Evolutionary conservation across 2,113 vertebrate genomes (phyloP), one percentile per base, ranked within the genome.

Genomic region (Sialia sialis): DNA sequence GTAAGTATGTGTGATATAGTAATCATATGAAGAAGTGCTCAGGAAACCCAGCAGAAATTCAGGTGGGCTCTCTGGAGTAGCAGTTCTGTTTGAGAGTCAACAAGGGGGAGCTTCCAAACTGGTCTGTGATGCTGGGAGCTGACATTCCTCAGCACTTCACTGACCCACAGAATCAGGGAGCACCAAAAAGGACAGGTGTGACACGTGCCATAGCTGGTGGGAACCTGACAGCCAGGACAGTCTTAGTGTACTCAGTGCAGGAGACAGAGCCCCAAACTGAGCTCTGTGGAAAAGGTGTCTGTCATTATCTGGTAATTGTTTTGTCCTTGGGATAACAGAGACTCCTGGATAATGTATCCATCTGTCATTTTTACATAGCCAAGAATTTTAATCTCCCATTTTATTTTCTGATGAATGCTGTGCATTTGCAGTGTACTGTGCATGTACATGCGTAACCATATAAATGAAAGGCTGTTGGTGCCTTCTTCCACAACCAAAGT

Each of bases 241-340:
- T 26, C 34, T 25, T 20, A n/a, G 5, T 4, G 2, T 22, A 6
- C 21, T 36, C 14, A 1, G 20, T 19, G 38, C 0, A 0, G 38
- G 22, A 60, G 21, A 17, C 32, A 66, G 34, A 18, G 21, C 29
- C 64, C 41, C 44, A 26, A 32, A 77, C 14, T 2, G 32, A 60
- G 67, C 72, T 87, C 39, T 60, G 30, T 54, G 30, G 32, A 38
- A 54, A 80, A 73, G 14, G 8, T 36, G 12, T 22, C 52, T 41
- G 18, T 58, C 39, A 17, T 64, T 55, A 46, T 39, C 55, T 49
- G n/a, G 43, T 55, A 41, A 39, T 0, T 2, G 2, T 18, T 75
- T 72, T 78, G 11, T 44, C 25, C 59, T 39, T 13, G n/a, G 30
- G 11, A 6, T 82, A 74, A 69, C 43, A 58, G 67, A 55, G 44